These are phyloP conservation scores for Schizothorax lantsangensis DNA, from an alignment of 2,797 vertebrate genomes.

Conservation along the genomic window DNA sequence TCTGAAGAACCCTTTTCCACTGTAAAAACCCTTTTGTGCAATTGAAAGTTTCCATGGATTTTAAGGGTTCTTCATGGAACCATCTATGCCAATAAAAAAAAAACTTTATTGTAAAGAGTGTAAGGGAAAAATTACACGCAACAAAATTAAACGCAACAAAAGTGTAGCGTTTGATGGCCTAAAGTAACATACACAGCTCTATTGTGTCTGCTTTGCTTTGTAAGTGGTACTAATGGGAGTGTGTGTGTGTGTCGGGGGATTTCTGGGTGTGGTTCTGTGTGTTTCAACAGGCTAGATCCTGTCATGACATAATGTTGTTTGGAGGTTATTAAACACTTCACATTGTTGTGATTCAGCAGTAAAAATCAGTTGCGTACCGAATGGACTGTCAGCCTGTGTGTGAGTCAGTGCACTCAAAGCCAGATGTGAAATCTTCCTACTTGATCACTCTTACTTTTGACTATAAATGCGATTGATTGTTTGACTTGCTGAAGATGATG, in stretches of 20 bases:
- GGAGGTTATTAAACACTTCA: neutral
- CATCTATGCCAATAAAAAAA: too few relatives aligned
- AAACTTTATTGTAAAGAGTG: neutral
- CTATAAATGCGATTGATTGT: neutral
- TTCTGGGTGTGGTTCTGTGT: conserved; percentile 16
- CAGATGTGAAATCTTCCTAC: neutral
- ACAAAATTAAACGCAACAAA: too few relatives aligned
- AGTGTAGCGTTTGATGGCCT: neutral
- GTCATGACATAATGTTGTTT: neutral
- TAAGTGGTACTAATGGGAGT: neutral
- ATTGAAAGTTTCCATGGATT: neutral
- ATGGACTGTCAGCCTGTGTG: neutral
- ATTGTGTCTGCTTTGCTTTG: neutral
- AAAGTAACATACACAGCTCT: neutral
- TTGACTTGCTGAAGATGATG: neutral
- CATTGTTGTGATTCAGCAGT: neutral
- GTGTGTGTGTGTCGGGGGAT: neutral
- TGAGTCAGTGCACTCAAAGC: neutral
- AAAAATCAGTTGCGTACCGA: neutral
- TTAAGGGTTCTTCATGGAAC: neutral
- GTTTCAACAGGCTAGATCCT: neutral
- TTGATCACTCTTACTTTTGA: neutral
- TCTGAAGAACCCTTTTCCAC: neutral
- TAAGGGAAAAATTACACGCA: neutral
- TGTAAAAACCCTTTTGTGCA: neutral